Evolutionary conservation across 2,113 vertebrate genomes (phyloP), one percentile per base, ranked within the genome.

Genomic region (Sterrhoptilus dennistouni): DNA sequence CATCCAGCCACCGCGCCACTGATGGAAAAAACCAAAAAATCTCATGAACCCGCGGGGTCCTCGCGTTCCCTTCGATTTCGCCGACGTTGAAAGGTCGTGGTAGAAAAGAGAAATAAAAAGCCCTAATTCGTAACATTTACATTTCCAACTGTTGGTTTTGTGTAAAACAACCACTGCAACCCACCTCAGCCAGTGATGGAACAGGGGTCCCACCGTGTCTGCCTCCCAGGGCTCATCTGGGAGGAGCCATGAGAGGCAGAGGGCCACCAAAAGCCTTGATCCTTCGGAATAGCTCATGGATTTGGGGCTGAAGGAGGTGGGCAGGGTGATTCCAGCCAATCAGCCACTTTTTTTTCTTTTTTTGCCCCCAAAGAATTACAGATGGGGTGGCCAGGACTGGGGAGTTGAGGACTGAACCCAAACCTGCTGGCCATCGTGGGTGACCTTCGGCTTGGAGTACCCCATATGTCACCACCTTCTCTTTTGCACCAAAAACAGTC

Each of bases 41-140:
- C 10, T 12, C 40, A 42, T 1, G 49, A 91, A 90, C 49, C 45
- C 2, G 2, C 0, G 0, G 0, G 0, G 44, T 78, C 56, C 54
- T 92, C 56, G 12, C 14, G 2, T 82, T 71, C 90, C 61, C 64
- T 82, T 60, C 7, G 2, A 23, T 71, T 89, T 77, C 36, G 57
- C 77, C 75, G 92, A 93, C 0, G 0, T 20, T 50, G 47, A 77
- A 90, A 90, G 60, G 33, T 63, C 77, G 42, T 23, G 42, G 47
- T 40, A 40, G 90, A 93, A 38, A 76, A 77, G 33, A 91, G 59
- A 83, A 82, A 66, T 7, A 27, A 54, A 83, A 71, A 42, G 6
- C 47, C 60, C 44, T 56, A 45, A 11, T 50, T 76, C 20, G n/a
- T 45, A 82, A 42, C 53, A 87, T 61, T 79, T 91, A 79, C 45